Evolutionary conservation across 2,113 vertebrate genomes (phyloP), one percentile per base, ranked within the genome.

Genomic region (Varanus salvator): DNA sequence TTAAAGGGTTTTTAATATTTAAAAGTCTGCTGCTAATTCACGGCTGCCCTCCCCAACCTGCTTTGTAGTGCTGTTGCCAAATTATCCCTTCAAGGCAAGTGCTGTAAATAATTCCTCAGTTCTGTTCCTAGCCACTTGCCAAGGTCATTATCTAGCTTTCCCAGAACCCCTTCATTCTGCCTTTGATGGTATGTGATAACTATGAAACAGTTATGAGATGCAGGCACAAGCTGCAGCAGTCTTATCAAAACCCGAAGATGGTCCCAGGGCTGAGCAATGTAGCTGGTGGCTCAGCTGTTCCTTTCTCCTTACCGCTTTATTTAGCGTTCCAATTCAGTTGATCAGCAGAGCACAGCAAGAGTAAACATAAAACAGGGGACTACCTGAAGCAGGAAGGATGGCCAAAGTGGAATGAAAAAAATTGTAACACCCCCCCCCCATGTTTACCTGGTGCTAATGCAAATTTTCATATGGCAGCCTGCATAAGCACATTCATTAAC

Each of bases 1-100:
- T 95, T 92, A 94, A 95, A 8, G 60, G 31, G 4, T 23, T 95
- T 64, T 95, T 95, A 95, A 94, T 94, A 95, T 94, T 93, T 93
- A 95, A 93, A 92, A 92, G 90, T 75, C 88, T 93, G 85, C 94
- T 91, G 90, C 72, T 91, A 89, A 94, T 96, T 93, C 92, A 91
- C 80, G 0, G 0, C 48, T 92, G 44, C 89, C 82, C 0, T 4
- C 77, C 72, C 77, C 92, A 91, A 91, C 75, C 86, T 87, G 85
- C 82, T 91, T 72, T 89, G 81, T 86, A 84, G 52, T 78, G 7
- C 31, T 44, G 71, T 90, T 93, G 91, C 87, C 94, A 92, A 93
- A 94, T 92, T 92, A 94, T 91, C 92, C 90, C 93, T 92, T 71
- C 90, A 92, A 95, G 92, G 91, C 90, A 94, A 93, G 84, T n/a